Evolutionary conservation across 1,140 invertebrate species (phyloP).

Genomic region (Eurosta solidaginis): DNA sequence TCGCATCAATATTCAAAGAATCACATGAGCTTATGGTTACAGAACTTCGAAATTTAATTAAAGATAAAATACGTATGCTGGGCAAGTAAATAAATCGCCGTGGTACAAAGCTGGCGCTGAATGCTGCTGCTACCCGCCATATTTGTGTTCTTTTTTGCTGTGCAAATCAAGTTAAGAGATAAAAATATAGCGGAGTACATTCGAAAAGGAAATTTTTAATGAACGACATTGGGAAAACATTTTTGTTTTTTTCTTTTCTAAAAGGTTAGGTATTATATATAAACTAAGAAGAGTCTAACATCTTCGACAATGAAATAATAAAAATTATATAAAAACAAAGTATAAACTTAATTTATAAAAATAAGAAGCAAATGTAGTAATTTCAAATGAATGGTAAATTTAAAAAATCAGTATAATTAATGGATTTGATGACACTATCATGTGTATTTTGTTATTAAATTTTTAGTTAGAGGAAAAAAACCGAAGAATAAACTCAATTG

Average conservation of each 20-base stretch:
- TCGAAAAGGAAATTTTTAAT: background rate
- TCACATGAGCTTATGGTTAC: slow-evolving; percentile 55
- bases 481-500: background rate
- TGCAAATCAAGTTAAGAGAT: background rate
- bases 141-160: background rate
- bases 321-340: no score
- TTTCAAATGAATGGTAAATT: no score
- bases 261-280: no score
- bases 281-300: no score
- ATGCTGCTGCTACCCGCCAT: background rate
- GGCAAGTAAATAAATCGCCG: slow-evolving; percentile 35
- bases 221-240: background rate
- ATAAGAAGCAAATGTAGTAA: no score
- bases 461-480: no score
- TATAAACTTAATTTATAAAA: no score
- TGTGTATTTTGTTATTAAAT: slow-evolving; percentile 18
- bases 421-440: background rate
- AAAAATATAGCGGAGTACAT: background rate
- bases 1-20: slow-evolving; percentile 54
- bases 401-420: background rate
- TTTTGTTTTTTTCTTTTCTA: no score
- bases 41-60: slow-evolving; percentile 53
- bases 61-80: slow-evolving; percentile 58
- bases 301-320: no score
- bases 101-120: no score